Conservation (phyloP, 37 sponge, comb jelly and placozoan genomes). For the Corticium candelabrum region DNA sequence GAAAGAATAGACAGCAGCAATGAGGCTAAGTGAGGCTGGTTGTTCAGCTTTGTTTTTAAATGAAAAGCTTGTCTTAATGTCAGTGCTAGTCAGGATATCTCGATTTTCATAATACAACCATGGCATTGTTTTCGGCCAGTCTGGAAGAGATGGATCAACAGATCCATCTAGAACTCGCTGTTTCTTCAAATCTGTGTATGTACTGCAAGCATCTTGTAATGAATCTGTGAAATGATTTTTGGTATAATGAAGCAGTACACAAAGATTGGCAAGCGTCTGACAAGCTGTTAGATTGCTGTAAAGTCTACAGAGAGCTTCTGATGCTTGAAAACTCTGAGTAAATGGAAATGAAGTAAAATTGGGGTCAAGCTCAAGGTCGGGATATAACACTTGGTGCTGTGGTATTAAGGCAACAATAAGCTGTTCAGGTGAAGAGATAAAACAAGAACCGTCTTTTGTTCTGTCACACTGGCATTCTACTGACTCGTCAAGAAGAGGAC, state of each 20-base stretch:
- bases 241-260: neutral
- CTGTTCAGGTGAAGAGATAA: too few species aligned
- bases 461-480: neutral
- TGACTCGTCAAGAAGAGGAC: neutral
- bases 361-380: neutral
- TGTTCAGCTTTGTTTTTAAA: neutral
- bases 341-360: neutral
- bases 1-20: neutral
- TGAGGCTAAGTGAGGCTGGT: neutral
- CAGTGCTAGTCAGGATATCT: neutral
- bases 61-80: neutral
- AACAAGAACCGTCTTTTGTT: neutral
- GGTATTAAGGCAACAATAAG: too few species aligned
- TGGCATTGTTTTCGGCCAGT: neutral
- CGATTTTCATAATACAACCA: neutral
- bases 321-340: neutral
- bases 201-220: neutral
- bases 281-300: neutral
- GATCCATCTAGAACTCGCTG: neutral
- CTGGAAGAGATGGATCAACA: too few species aligned
- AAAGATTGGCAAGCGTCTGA: neutral
- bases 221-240: neutral
- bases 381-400: too few species aligned
- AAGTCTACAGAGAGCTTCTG: neutral
- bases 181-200: too few species aligned